These are phyloP conservation scores for Stigmatopora argus DNA, from an alignment of 2,113 vertebrate genomes.

Conservation along the genomic window DNA sequence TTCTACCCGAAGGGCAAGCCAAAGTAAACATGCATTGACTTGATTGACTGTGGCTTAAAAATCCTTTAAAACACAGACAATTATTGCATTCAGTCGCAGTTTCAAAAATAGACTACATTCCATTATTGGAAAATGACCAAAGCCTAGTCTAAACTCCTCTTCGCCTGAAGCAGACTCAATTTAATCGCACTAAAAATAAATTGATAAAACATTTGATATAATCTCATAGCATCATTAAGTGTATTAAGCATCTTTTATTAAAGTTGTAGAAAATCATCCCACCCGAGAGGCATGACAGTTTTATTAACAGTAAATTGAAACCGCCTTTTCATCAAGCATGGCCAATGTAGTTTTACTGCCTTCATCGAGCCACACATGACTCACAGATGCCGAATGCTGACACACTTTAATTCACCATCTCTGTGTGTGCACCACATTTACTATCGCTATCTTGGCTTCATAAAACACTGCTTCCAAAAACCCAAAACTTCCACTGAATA, in stretches of 20 bases:
- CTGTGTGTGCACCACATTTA: neutral
- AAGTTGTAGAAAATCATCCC: neutral
- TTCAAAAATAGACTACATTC: conserved; percentile 18
- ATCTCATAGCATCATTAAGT: neutral
- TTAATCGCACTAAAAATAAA: neutral
- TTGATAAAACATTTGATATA: neutral
- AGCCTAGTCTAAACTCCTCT: too few relatives aligned
- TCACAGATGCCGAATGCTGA: conserved; percentile 1
- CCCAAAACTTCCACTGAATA: neutral
- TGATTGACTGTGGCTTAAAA: conserved; percentile 26
- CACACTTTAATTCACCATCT: neutral
- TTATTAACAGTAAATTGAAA: neutral
- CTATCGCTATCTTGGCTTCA: neutral
- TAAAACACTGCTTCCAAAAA: neutral
- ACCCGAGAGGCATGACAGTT: neutral
- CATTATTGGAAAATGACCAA: too few relatives aligned
- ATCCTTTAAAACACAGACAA: conserved; percentile 35
- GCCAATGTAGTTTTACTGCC: conserved; percentile 1
- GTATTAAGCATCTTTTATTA: neutral
- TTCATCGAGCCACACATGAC: conserved; percentile 2
- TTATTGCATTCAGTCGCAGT: conserved; percentile 27
- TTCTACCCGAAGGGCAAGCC: conserved; percentile 21
- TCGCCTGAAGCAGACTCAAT: too few relatives aligned
- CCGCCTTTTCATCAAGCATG: conserved; percentile 1
- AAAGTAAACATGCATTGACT: conserved; percentile 29